Base-by-base conservation (phyloP, 2,888 invertebrate genomes). In the Coelopa pilipes region DNA sequence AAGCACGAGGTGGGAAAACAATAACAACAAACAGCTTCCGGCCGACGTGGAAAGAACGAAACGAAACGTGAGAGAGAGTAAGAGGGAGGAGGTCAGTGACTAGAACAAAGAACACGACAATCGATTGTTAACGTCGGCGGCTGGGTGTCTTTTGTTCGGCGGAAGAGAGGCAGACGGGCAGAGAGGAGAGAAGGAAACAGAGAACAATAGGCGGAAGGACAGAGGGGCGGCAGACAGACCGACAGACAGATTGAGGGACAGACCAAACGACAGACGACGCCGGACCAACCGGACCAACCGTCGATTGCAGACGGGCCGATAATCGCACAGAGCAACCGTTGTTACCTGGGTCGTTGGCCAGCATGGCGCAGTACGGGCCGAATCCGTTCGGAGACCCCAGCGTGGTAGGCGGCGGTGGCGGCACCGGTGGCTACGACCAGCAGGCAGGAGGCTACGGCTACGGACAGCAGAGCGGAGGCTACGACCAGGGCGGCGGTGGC, bases 331-430 rank as follows among this genome's bases (percentile, higher is more conserved):
- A 53, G 53, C 46, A 12, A 21, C 12, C 45, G 60, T 34, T 63
- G 60, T 68, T 63, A 17, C 65, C 59, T 47, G 47, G 50, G 34
- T n/a, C 45, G 55, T 57, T 47, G 47, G 19, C 60, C 74, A 73
- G 62, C 60, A 80, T 80, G 79, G 78, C 73, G 74, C 79, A 79
- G 71, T 80, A 78, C 72, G 80, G 78, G 82, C 80, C 68, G 76
- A 81, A 60, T 81, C 66, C 81, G 78, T 59, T 5, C 76, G 85
- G 50, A 85, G 85, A 78, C 85, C 84, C 1, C 84, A 85, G 78
- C 85, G 76, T 74, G 19, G 72, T 73, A 11, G 77, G 77, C 17
- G 80, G 74, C 9, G 75, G 77, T 0, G 82, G 80, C 68, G 76
- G 74, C 9, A 75, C 76, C 0, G 82, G 80, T 66, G 76, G 85